A percentile compares a stretch with the other conserved stretches of the same genome.
Evolutionary conservation across 1,140 invertebrate species (phyloP).

Genomic region (Orussus abietinus): DNA sequence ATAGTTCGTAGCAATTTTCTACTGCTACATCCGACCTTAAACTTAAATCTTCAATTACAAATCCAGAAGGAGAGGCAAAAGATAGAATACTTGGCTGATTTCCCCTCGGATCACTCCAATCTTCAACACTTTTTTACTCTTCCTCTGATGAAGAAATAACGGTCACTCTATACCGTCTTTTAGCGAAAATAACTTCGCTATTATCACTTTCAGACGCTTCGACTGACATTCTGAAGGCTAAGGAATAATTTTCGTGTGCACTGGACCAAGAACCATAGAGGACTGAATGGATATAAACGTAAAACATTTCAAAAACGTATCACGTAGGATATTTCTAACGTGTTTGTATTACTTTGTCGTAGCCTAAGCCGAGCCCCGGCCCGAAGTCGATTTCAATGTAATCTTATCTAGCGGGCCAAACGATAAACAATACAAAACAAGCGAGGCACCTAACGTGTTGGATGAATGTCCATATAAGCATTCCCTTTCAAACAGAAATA

Average conservation of each 20-base stretch:
- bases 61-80: constrained; percentile 7
- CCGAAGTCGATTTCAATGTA: constrained; percentile 3
- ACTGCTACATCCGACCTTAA: neutral
- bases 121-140: constrained; percentile 15
- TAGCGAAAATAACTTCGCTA: constrained; percentile 1
- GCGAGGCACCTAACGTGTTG: constrained; percentile 2
- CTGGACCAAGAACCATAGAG: neutral
- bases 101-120: constrained; percentile 12
- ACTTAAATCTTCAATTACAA: neutral
- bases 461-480: constrained; percentile 5
- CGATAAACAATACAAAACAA: constrained; percentile 8
- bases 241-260: constrained; percentile 8
- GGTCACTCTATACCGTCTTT: constrained; percentile 5
- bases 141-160: constrained; percentile 14
- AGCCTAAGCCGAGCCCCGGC: neutral
- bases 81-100: constrained; percentile 12
- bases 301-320: too few species aligned
- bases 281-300: too few species aligned
- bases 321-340: too few species aligned
- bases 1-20: constrained; percentile 1
- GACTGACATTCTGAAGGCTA: constrained; percentile 9
- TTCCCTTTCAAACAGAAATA: neutral
- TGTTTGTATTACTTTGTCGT: neutral
- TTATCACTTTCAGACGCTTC: constrained; percentile 9
- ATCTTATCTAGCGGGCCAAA: too few species aligned